Base-by-base conservation (phyloP, 2,113 vertebrate species). In the Cinclus cinclus region DNA sequence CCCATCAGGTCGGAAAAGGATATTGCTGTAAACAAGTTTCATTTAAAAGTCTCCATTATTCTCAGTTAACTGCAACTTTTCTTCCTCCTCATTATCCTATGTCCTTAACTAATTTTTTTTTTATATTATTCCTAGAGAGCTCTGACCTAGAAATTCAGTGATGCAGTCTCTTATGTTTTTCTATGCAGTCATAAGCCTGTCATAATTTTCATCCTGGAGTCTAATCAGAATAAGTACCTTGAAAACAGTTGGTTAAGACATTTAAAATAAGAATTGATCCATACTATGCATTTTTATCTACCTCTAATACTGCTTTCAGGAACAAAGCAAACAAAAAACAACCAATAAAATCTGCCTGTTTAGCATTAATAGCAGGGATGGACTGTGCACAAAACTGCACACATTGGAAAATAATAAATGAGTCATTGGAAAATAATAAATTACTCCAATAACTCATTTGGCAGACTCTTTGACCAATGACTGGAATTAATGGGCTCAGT, bases 41-140 rank as follows among this genome's bases (percentile, higher is more conserved):
- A 83, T 94, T 96, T 86, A 31, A 94, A 95, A 96, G 15, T 8
- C 19, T 95, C 58, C 13, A 33, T 82, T 95, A 84, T 84, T 63
- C 41, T 90, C 13, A 30, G 8, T 92, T 83, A 91, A 69, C 35
- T 81, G 39, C 70, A 82, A 24, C 64, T 62, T 62, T 96, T 91
- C 47, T 78, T 75, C 44, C 55, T 56, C 6, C 6, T 47, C 4
- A 42, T 89, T 50, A 33, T 39, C 10, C 6, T 59, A 16, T 17
- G 4, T 37, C 17, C 44, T 73, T 39, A 70, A 30, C 6, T 27
- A n/a, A 52, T 10, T 7, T 13, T 1, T 5, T 47, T 67, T 76
- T 67, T 28, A 12, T 56, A 18, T 52, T 47, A 14, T 89, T 91
- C 13, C 12, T 68, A 8, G 25, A 78, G 30, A 58, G 18, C 7